Base-by-base conservation (phyloP, 30 jellyfish, hydroid and myxozoan genomes). In the Turritopsis rubra region DNA sequence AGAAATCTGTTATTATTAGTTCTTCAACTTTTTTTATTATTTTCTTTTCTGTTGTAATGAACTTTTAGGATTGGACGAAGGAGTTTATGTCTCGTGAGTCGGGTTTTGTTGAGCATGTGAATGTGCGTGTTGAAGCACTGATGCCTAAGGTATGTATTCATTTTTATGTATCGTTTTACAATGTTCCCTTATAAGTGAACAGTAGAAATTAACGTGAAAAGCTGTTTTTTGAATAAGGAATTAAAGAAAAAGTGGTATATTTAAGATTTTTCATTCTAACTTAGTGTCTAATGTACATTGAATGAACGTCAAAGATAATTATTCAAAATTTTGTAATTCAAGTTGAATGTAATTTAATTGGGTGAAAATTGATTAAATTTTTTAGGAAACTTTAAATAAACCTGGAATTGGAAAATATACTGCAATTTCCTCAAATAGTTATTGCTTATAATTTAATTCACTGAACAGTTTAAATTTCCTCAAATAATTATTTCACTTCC, bases 11-110 rank as follows among this genome's bases (percentile, higher is more conserved):
- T 18, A 21, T 23, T 60, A 22, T 60, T 18, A 22, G 21, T 23
- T 23, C 73, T 60, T 21, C 73, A 60, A 60, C 21, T 18, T 41
- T 41, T 41, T 41, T 3, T 13, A 13, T 41, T 41, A 3, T 41
- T 68, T 16, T 68, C 8, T n/a, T 68, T 68, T 23, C 30, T 68
- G 30, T 68, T 68, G n/a, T 60, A 73, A 26, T 80, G 52, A 1
- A 52, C 17, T 71, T n/a, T 19, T 78, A 93, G 99, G 99, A 93
- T 72, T 93, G 99, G 99, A 93, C 99, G 31, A 93, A 93, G 66
- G 99, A 88, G 52, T 89, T 93, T 78, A 82, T 93, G 84, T 81
- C 96, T 54, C 84, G 75, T n/a, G 99, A 93, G 23, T 29, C 88
- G 31, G 96, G 96, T 13, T 95, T 95, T 19, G 94, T 96, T 7